Conservation (phyloP, 2,113 vertebrate species). For the Protobothrops mucrosquamatus region DNA sequence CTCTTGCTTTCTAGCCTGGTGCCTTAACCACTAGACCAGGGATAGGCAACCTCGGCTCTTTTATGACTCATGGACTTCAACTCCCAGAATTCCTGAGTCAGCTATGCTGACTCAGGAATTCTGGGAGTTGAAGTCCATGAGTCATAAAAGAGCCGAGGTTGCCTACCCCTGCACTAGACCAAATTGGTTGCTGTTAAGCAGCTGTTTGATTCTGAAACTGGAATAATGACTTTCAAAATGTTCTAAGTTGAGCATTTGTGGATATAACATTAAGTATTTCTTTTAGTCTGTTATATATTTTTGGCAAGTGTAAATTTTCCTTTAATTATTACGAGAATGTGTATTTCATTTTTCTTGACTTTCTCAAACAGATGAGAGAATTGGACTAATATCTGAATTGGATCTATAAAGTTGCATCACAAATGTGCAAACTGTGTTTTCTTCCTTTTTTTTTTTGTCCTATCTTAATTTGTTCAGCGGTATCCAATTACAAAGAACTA, state of each 20-base stretch:
- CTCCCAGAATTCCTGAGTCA: no score
- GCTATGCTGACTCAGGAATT: no score
- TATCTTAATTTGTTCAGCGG: background rate
- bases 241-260: background rate
- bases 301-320: background rate
- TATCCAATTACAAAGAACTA: constrained; percentile 6
- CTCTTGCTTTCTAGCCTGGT: background rate
- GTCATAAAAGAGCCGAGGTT: no score
- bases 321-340: background rate
- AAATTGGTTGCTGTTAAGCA: background rate
- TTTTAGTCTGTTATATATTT: background rate
- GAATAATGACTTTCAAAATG: background rate
- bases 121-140: no score
- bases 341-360: background rate
- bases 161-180: no score
- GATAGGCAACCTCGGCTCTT: no score
- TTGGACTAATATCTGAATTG: background rate
- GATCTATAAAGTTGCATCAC: background rate
- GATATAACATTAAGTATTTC: background rate
- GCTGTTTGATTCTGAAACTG: background rate
- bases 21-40: background rate
- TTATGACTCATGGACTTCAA: no score
- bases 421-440: background rate
- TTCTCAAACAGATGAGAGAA: background rate
- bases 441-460: background rate